Conservation (phyloP, 1,140 invertebrate genomes). For the Brachionus koreanus region DNA sequence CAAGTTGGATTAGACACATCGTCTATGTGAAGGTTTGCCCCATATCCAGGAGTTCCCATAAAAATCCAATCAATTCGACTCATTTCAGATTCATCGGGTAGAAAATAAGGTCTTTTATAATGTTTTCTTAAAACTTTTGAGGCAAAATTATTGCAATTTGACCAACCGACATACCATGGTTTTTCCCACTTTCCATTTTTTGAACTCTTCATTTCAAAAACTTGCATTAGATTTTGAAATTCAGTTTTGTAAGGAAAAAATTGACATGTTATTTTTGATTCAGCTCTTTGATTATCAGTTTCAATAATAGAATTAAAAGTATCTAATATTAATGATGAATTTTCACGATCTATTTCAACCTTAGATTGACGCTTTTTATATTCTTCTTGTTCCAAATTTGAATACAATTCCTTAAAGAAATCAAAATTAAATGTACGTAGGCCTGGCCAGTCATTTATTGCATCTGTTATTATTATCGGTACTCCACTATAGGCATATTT, state of each 20-base stretch:
- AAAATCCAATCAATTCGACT: constrained; percentile 90
- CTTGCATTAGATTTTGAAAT: constrained; percentile 69
- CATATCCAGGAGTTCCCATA: constrained; percentile 85
- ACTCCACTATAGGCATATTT: constrained; percentile 68
- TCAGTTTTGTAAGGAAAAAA: constrained; percentile 85
- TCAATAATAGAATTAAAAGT: constrained; percentile 30
- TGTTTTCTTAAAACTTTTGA: constrained; percentile 71
- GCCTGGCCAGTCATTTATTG: constrained; percentile 71
- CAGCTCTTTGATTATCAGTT: constrained; percentile 4
- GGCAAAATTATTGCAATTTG: constrained; percentile 75
- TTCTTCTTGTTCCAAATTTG: constrained; percentile 50
- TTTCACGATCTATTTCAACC: neutral
- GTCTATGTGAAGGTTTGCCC: constrained; percentile 90
- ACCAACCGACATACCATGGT: constrained; percentile 86
- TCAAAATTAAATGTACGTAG: constrained; percentile 67
- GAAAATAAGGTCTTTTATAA: constrained; percentile 79
- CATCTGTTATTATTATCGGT: constrained; percentile 76
- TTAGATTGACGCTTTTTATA: constrained; percentile 8
- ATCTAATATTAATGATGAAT: neutral
- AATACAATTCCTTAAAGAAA: constrained; percentile 73
- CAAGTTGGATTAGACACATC: constrained; percentile 83
- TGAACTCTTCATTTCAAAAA: constrained; percentile 67
- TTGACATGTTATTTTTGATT: constrained; percentile 64
- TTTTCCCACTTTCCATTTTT: constrained; percentile 64
- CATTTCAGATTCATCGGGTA: constrained; percentile 75